Evolutionary conservation across 2,888 invertebrate species (phyloP), one percentile per base, ranked within the genome.

Genomic region (Diadegma fenestrale): DNA sequence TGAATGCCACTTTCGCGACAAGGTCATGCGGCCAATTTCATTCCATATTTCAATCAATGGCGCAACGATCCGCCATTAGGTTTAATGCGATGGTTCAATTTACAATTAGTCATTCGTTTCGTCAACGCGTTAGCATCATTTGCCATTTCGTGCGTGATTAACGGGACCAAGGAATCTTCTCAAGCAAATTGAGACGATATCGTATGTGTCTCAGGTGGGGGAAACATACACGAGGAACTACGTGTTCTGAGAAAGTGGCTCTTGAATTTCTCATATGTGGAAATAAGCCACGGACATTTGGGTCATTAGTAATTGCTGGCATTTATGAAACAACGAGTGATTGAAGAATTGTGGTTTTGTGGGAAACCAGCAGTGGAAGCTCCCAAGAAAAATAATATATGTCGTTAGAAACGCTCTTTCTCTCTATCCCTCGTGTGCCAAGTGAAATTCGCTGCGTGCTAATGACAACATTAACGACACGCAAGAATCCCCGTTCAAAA

Each of bases 31-130:
- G 63, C 54, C 72, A 71, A 71, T 77, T 77, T 77, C 7, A 33
- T 71, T 77, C n/a, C 51, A 30, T n/a, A n/a, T 76, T 69, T 51
- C 69, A 41, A 82, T 69, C 30, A 37, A 41, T 45, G 37, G 26
- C 68, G 68, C 54, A 68, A 77, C 30, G 41, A 54, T 68, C 37
- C 48, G 2, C 22, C 3, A 68, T 68, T 68, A 22, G 22, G 41
- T 66, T 41, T 26, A 26, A 51, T 41, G 22, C 17, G 51, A 66
- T 37, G 43, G 17, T 41, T 58, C 66, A 77, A 66, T 76, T 75
- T 61, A 45, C 26, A 63, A 75, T 61, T 75, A 75, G 45, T 61
- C 30, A 75, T 75, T 75, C n/a, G 75, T 58, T 72, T 72, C 37
- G 45, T 37, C 41, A 41, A 45, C 33, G 14, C 30, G 17, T 45